phyloP scores from a whole-genome alignment of 2,797 vertebrate species.

The Gymnothorax javanicus region DNA sequence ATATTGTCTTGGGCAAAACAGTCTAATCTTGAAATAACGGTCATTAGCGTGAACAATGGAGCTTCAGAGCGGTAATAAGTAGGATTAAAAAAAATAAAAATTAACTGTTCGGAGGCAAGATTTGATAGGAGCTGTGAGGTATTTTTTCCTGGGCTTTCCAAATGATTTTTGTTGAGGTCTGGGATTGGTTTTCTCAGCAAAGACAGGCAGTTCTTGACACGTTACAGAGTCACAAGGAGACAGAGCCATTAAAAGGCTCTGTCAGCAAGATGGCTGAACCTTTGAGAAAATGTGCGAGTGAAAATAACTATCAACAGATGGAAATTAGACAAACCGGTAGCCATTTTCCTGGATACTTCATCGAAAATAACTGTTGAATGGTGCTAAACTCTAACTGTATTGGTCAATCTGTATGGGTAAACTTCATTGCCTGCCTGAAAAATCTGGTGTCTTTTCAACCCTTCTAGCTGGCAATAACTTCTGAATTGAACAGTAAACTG shows the following conservation, averaged over 20 bases:
- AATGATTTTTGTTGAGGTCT: conserved; percentile 42
- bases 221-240: background rate
- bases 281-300: background rate
- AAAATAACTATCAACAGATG: background rate
- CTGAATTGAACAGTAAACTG: no score
- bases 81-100: no score
- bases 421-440: no score
- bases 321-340: background rate
- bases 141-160: conserved; percentile 57
- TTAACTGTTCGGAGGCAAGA: conserved; percentile 63
- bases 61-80: no score
- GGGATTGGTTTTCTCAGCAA: conserved; percentile 57
- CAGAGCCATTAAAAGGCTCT: conserved; percentile 14
- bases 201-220: conserved; percentile 34
- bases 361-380: background rate
- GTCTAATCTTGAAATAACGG: no score
- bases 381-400: background rate
- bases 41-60: no score
- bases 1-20: no score
- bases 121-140: conserved; percentile 67
- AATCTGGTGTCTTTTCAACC: no score
- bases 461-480: no score
- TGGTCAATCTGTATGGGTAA: background rate
- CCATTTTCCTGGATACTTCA: background rate
- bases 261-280: background rate